Conservation (phyloP, 2,797 vertebrate species). For the Pogonophryne albipinna region DNA sequence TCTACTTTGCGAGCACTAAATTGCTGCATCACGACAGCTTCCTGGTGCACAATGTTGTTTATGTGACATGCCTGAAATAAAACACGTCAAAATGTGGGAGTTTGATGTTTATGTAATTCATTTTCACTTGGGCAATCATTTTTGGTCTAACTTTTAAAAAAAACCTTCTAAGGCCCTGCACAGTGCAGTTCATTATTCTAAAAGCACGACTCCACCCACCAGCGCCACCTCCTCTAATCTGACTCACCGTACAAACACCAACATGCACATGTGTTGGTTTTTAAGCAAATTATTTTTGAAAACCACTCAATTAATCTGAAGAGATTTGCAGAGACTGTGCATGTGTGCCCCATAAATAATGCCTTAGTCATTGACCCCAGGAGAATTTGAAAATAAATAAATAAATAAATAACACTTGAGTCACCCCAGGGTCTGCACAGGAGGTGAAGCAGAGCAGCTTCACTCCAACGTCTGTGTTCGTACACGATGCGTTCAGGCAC, state of each 20-base stretch:
- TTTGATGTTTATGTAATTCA: conserved; percentile 54
- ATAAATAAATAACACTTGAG: conserved; percentile 26
- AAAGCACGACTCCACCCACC: conserved; percentile 64
- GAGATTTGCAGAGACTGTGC: conserved; percentile 25
- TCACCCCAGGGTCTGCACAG: conserved; percentile 6
- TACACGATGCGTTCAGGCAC: conserved; percentile 7
- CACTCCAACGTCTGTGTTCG: background rate
- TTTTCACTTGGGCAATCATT: conserved; percentile 38
- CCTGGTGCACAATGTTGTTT: conserved; percentile 3
- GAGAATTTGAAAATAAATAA: conserved; percentile 35
- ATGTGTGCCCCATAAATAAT: conserved; percentile 20
- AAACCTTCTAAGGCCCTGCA: conserved; percentile 31
- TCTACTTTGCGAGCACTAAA: background rate
- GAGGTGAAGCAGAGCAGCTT: background rate
- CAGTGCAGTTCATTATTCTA: conserved; percentile 64
- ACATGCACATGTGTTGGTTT: conserved; percentile 49
- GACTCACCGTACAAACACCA: conserved; percentile 71
- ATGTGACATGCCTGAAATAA: conserved; percentile 19
- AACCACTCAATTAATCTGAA: conserved; percentile 49
- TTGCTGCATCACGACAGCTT: conserved; percentile 5
- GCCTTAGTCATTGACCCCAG: conserved; percentile 27
- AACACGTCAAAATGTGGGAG: conserved; percentile 53
- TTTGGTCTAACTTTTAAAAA: conserved; percentile 36
- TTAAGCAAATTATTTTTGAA: conserved; percentile 55
- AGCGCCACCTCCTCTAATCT: conserved; percentile 72